These are phyloP conservation scores for Desmodus rotundus DNA, from an alignment of 2,113 vertebrate genomes.

Conservation along the genomic window DNA sequence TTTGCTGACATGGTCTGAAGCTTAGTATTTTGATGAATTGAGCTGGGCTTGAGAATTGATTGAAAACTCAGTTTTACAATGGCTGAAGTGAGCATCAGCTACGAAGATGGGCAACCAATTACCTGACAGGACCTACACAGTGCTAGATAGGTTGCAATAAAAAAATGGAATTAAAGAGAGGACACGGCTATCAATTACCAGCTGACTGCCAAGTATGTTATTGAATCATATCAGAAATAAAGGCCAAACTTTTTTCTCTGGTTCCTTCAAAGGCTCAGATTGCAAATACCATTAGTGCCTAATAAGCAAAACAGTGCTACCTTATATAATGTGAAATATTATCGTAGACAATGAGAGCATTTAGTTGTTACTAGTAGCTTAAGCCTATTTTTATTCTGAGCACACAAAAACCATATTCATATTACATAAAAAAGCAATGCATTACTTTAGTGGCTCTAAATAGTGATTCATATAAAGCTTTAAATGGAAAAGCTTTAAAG, in stretches of 20 bases:
- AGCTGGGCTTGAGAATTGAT: conserved; percentile 6
- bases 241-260: background rate
- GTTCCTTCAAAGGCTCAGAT: background rate
- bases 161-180: conserved; percentile 21
- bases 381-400: conserved; percentile 1
- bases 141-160: background rate
- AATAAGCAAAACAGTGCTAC: background rate
- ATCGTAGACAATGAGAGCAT: background rate
- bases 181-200: background rate
- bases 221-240: conserved; percentile 45
- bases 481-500: conserved; percentile 6
- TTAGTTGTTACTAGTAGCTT: background rate
- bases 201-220: background rate
- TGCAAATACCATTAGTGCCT: background rate
- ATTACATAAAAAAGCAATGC: conserved; percentile 3
- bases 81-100: background rate
- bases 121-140: background rate
- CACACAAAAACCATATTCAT: conserved; percentile 6
- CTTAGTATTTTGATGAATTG: conserved; percentile 41
- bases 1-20: conserved; percentile 41
- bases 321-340: background rate
- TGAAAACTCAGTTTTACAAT: conserved; percentile 39
- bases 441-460: conserved; percentile 21
- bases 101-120: background rate
- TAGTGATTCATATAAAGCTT: conserved; percentile 27